These are phyloP conservation scores for Metacarcinus magister DNA, from an alignment of 2,888 invertebrate genomes.

Conservation along the genomic window DNA sequence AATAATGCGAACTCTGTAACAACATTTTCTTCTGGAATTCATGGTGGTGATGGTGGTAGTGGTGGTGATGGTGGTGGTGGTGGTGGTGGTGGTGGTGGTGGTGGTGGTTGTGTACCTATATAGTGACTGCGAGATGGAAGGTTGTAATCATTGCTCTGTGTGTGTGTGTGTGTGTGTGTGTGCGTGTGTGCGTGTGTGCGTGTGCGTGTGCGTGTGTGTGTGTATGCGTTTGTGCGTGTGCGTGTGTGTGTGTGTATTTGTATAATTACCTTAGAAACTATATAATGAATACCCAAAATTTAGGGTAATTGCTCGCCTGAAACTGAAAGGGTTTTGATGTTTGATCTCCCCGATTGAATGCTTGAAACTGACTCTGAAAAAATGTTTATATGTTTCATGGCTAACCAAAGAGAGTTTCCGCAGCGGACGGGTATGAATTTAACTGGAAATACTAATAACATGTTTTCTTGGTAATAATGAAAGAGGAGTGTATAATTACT, in stretches of 20 bases:
- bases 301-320: constrained; percentile 11
- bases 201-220: constrained; percentile 1
- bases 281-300: neutral
- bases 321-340: neutral
- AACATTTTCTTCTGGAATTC: constrained; percentile 30
- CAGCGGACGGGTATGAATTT: neutral
- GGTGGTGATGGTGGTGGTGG: neutral
- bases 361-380: neutral
- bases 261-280: neutral
- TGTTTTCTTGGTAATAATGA: constrained; percentile 37
- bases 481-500: constrained; percentile 4
- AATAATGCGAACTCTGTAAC: neutral
- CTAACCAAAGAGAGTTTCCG: neutral
- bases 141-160: neutral
- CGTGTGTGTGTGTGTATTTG: neutral
- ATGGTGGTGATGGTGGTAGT: neutral
- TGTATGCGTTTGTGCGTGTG: constrained; percentile 23
- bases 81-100: neutral
- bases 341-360: neutral
- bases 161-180: no score
- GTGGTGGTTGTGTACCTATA: no score
- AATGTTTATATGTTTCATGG: neutral
- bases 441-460: constrained; percentile 22
- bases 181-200: neutral
- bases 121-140: neutral